Evolutionary conservation across 2,113 vertebrate genomes (phyloP), one percentile per base, ranked within the genome.

Genomic region (Coreoperca whiteheadi): DNA sequence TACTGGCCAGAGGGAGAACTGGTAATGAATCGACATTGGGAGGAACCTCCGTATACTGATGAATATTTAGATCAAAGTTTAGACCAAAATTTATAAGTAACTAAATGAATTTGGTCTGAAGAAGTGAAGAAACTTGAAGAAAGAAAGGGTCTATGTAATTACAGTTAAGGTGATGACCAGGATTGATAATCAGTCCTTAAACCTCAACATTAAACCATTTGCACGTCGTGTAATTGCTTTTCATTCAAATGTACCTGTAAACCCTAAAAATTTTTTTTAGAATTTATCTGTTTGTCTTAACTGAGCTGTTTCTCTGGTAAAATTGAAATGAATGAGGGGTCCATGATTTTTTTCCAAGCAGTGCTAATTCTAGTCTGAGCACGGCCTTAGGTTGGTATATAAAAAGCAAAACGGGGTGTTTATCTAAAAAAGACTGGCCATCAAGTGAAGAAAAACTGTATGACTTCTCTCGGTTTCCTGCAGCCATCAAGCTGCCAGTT

Each of bases 1-100:
- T 21, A 34, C 37, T 37, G 77, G 77, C 60, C 77, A 9, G 56
- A 56, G 78, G 78, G 74, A 54, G 18, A 67, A 16, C 7, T 23
- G 18, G 18, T 56, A 34, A 77, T 66, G 60, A 77, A 34, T 14
- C 43, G 57, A 48, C 25, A 30, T 25, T 15, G 34, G 37, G 12
- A 46, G 23, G 4, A 50, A 57, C 25, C 46, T 78, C 10, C 39
- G 50, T 70, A 12, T 51, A 81, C 66, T 11, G 30, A 46, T 61
- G 9, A 67, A 48, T 70, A 65, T 65, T 43, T 43, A 46, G 50
- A 56, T 53, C 34, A 57, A 75, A 80, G 63, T 61, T 74, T 6
- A 70, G 54, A 66, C 0, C 34, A 28, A 70, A 56, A 32, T 16
- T 50, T 53, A 1, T 20, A 21, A 25, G 12, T 23, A 16, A 63